Base-by-base conservation (phyloP, 1,140 invertebrate genomes). In the Drosophila subobscura region DNA sequence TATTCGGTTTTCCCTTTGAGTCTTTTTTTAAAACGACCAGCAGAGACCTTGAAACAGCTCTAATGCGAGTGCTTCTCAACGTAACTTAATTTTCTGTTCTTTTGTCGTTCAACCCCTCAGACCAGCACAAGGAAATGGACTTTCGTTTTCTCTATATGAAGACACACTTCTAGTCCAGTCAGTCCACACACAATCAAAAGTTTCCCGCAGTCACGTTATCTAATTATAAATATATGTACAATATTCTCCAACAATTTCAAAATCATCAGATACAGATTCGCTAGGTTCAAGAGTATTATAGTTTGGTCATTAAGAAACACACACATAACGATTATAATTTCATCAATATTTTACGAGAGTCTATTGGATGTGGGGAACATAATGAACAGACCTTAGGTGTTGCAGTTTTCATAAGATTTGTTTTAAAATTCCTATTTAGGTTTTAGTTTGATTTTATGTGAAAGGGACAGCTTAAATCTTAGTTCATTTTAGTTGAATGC, bases 101-200 rank as follows among this genome's bases (percentile, higher is more conserved):
- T 52, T 60, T 60, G 33, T 40, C 27, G 64, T 72, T 77, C 46
- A 46, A 65, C 42, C 61, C 58, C 63, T 55, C 58, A 77, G 80
- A 75, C 65, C 66, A 81, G 71, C 68, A 84, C 45, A 77, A 89
- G 78, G 67, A 88, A 60, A 88, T 84, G 72, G 84, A 88, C 65
- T 88, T 79, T 79, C 79, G 79, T 77, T 88, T 88, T 77, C 84
- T 88, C 54, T 79, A 89, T 73, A 23, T 84, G 57, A 88, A 88
- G 72, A 73, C 79, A 52, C 65, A 89, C 50, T 88, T 88, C 63
- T 86, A 79, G 70, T 63, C 33, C 29, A 33, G 8, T 41, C 29
- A 33, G 8, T 41, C 59, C 47, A 55, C 46, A 79, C 64, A 46
- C 71, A 33, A 37, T 51, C 29, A 20, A 61, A 61, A 57, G 59